Evolutionary conservation across 2,113 vertebrate genomes (phyloP).

Genomic region (Oreochromis spilurus): DNA sequence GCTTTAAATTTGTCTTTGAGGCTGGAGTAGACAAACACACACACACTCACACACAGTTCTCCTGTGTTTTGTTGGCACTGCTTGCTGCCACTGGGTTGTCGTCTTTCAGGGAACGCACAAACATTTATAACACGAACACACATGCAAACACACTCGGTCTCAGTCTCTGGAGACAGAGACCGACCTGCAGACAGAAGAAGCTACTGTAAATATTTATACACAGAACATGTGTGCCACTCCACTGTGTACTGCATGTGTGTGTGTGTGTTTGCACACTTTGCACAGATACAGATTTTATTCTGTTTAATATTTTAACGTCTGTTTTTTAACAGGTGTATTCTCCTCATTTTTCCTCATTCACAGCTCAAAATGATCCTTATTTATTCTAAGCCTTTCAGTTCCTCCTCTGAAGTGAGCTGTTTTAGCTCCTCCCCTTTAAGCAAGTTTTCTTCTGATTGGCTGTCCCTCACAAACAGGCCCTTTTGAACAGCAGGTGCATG

Average conservation of each 20-base stretch:
- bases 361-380: neutral
- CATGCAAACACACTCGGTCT: neutral
- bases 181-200: neutral
- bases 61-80: neutral
- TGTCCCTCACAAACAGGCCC: neutral
- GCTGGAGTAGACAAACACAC: neutral
- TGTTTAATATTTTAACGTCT: neutral
- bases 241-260: neutral
- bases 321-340: neutral
- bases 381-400: neutral
- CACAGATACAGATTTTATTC: neutral
- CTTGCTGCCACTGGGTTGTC: neutral
- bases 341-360: neutral
- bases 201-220: conserved; percentile 49
- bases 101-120: neutral
- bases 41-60: neutral
- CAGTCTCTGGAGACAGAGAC: neutral
- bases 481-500: neutral
- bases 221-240: neutral
- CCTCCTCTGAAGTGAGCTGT: neutral
- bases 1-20: neutral
- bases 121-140: neutral
- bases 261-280: neutral
- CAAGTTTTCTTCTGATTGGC: neutral
- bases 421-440: neutral